A percentile compares a stretch with the other conserved stretches of the same genome.
phyloP scores from a whole-genome alignment of 2,797 vertebrate genomes.

The Gadopsis marmoratus region DNA sequence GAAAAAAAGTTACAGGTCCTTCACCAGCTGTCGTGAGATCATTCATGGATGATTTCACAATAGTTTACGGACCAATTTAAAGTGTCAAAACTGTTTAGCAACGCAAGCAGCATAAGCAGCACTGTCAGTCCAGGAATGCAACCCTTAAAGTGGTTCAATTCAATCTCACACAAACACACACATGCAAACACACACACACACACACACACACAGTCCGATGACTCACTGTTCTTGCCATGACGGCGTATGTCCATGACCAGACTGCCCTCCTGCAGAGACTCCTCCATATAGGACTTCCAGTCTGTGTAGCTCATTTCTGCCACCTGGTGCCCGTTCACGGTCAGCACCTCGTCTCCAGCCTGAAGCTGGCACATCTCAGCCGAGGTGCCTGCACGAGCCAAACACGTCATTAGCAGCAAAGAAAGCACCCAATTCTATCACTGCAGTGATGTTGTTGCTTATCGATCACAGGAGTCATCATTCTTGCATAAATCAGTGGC shows the following conservation, averaged over 20 bases:
- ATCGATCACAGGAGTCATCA: too few species aligned
- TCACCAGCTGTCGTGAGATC: conserved; percentile 70
- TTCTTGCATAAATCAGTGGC: not conserved
- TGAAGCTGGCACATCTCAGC: conserved; percentile 93
- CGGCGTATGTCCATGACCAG: conserved; percentile 94
- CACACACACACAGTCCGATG: conserved; percentile 27
- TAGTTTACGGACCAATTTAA: conserved; percentile 76
- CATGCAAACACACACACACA: conserved; percentile 11
- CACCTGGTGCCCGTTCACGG: conserved; percentile 89
- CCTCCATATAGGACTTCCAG: conserved; percentile 90
- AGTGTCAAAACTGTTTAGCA: conserved; percentile 79
- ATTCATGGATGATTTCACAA: conserved; percentile 78
- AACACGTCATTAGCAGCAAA: not conserved
- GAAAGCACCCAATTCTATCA: not conserved
- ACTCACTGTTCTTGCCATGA: conserved; percentile 93
- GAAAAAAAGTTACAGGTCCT: conserved; percentile 39
- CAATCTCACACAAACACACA: not conserved
- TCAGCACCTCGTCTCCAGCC: conserved; percentile 92
- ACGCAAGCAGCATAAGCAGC: conserved; percentile 52
- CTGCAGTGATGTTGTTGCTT: not conserved
- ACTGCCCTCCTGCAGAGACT: conserved; percentile 90
- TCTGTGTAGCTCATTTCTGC: conserved; percentile 89
- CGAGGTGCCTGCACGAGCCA: conserved; percentile 85
- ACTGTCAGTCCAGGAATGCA: conserved; percentile 70
- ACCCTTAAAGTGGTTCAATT: conserved; percentile 46